Base-by-base conservation (phyloP, 2,888 invertebrate genomes). In the Trichogramma evanescens region DNA sequence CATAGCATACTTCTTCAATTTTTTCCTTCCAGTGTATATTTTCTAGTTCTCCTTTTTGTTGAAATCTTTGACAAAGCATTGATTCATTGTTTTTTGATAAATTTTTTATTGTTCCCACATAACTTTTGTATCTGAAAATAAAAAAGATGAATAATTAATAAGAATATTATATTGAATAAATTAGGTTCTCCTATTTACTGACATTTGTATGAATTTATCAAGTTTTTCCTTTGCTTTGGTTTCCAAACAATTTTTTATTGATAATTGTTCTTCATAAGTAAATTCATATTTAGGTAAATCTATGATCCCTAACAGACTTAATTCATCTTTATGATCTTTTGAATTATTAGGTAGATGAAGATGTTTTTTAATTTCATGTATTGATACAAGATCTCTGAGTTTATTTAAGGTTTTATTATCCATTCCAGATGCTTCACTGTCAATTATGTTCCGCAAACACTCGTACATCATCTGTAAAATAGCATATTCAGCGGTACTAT, bases 21-120 rank as follows among this genome's bases (percentile, higher is more conserved):
- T 78, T 74, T 56, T 73, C 69, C 63, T 76, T 77, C 71, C 74
- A 75, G 45, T 75, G 69, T 38, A 73, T 13, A 53, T 70, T 54
- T 53, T 71, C 67, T 38, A 70, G 59, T 40, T 74, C 72, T 44
- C 65, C 58, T 52, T 61, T 66, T 58, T 71, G 69, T 5, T 68
- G 59, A 10, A 71, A 66, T 52, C 70, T 65, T 6, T 67, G 67
- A 13, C 63, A 67, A 4, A 58, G 59, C 42, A 64, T 65, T 26
- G 70, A 69, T 48, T 74, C 72, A 39, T 67, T 67, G 6, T 55
- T 65, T 57, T 70, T 72, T 39, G 69, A 43, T 9, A 69, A 60
- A 65, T 74, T 71, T 54, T 69, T 69, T 2, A 71, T 52, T 61
- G 68, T 70, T 50, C 72, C 72, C 51, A 71, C 71, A 45, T 64